A percentile compares a stretch with the other conserved stretches of the same genome.
These are phyloP conservation scores for Eutrigla gurnardus DNA, from an alignment of 2,797 vertebrate genomes.

Conservation along the genomic window DNA sequence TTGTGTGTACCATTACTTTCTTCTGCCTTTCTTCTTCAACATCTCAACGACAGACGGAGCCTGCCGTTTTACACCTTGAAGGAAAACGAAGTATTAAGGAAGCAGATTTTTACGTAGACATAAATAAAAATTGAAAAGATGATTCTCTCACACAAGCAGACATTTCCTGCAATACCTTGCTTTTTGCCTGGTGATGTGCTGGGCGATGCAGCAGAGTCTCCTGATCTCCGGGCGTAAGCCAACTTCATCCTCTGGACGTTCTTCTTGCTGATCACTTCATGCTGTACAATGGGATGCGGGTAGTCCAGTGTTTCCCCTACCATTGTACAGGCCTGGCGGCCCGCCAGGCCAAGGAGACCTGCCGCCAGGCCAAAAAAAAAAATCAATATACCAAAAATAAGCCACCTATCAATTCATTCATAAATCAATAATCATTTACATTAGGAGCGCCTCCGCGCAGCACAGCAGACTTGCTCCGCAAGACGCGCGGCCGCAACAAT, in stretches of 20 bases:
- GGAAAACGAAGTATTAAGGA: neutral
- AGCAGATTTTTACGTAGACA: neutral
- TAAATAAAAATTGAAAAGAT: neutral
- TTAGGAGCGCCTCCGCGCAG: no score
- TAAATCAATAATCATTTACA: no score
- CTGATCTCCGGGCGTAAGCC: slow-evolving; percentile 76
- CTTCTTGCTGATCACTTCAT: slow-evolving; percentile 75
- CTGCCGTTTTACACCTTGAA: slow-evolving; percentile 78
- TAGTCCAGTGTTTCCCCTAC: no score
- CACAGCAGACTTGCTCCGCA: no score
- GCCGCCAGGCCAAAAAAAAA: no score
- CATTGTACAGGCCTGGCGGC: no score
- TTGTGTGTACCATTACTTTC: neutral
- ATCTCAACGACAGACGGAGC: slow-evolving; percentile 59
- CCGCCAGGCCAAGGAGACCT: no score
- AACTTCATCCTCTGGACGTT: slow-evolving; percentile 85
- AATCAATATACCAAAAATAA: no score
- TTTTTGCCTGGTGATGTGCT: slow-evolving; percentile 58
- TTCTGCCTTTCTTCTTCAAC: slow-evolving; percentile 71
- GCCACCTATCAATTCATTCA: no score
- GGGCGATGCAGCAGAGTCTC: slow-evolving; percentile 30
- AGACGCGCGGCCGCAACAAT: no score
- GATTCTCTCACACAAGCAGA: neutral
- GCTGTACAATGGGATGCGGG: slow-evolving; percentile 78
- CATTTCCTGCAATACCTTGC: slow-evolving; percentile 48